These are phyloP conservation scores for Phymastichus coffea DNA, from an alignment of 1,140 invertebrate species.

Conservation along the genomic window DNA sequence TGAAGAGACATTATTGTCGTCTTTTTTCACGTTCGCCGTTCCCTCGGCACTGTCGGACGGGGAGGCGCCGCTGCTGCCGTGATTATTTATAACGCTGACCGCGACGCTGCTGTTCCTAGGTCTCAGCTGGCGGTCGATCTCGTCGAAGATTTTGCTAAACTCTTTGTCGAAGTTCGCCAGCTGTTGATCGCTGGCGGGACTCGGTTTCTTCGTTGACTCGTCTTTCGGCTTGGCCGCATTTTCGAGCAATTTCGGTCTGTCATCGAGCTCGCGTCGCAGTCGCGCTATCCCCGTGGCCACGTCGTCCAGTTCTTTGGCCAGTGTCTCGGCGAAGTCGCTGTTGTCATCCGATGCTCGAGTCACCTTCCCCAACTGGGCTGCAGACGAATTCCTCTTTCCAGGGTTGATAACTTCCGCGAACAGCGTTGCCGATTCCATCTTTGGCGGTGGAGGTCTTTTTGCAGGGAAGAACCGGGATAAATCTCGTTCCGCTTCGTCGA, in stretches of 20 bases:
- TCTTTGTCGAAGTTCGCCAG: slow-evolving; percentile 34
- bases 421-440: slow-evolving; percentile 2
- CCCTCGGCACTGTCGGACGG: too few relatives aligned
- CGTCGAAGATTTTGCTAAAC: slow-evolving; percentile 47
- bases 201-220: neutral
- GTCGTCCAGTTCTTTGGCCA: slow-evolving; percentile 14
- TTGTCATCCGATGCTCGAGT: neutral
- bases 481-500: slow-evolving; percentile 32
- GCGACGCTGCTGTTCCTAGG: slow-evolving; percentile 21
- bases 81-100: too few relatives aligned
- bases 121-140: slow-evolving; percentile 46
- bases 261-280: slow-evolving; percentile 14
- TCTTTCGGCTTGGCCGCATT: neutral
- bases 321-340: neutral
- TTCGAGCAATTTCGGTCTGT: neutral
- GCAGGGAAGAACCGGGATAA: slow-evolving; percentile 44
- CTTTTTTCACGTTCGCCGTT: slow-evolving; percentile 37
- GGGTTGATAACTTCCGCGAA: slow-evolving; percentile 1
- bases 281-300: slow-evolving; percentile 20
- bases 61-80: too few relatives aligned
- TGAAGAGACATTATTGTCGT: too few relatives aligned
- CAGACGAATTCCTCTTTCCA: neutral
- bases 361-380: neutral
- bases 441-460: slow-evolving; percentile 16
- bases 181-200: neutral